Evolutionary conservation across 2,888 invertebrate species (phyloP).

Genomic region (Entomobrya multifasciata): DNA sequence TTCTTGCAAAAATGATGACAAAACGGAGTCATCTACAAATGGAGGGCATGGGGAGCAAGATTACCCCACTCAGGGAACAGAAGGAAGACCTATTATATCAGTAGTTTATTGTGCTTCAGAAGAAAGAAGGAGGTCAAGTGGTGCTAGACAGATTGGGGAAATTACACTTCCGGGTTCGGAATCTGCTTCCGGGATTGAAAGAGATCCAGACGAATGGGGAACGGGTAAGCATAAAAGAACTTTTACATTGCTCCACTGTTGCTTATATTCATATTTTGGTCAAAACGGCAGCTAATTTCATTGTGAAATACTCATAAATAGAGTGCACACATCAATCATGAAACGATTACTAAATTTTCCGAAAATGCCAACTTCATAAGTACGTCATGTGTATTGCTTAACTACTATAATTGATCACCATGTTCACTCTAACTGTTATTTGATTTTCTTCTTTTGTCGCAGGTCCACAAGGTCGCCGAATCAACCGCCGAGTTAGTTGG

Average conservation of each 20-base stretch:
- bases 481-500: constrained; percentile 80
- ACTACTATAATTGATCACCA: not conserved
- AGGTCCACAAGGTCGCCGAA: constrained; percentile 78
- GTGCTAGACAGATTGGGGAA: constrained; percentile 76
- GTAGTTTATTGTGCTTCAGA: constrained; percentile 80
- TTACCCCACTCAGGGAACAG: constrained; percentile 71
- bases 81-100: constrained; percentile 79
- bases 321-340: too few relatives aligned
- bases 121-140: constrained; percentile 78
- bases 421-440: not conserved
- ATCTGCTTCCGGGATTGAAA: constrained; percentile 76
- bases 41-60: constrained; percentile 77
- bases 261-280: too few relatives aligned
- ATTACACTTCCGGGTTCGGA: constrained; percentile 76
- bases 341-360: too few relatives aligned
- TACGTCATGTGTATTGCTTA: not conserved
- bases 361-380: too few relatives aligned
- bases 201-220: constrained; percentile 78
- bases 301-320: too few relatives aligned
- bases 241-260: too few relatives aligned
- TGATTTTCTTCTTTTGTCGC: not conserved
- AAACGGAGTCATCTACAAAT: constrained; percentile 75
- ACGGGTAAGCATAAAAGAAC: constrained; percentile 52
- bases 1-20: constrained; percentile 77
- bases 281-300: too few relatives aligned